Evolutionary conservation across 2,888 invertebrate genomes (phyloP).

Genomic region (Limnephilus rhombicus): DNA sequence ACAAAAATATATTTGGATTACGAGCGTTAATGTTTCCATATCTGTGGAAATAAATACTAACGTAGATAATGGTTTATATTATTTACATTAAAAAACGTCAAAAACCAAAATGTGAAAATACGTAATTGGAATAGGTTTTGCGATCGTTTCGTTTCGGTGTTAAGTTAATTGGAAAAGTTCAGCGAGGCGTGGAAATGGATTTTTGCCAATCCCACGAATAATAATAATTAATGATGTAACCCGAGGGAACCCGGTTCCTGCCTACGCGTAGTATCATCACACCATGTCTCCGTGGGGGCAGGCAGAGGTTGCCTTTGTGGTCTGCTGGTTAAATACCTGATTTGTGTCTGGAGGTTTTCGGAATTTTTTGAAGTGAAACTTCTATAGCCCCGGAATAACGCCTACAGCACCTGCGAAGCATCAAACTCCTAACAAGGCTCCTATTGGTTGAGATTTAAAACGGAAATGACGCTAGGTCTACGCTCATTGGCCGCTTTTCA

Average conservation of each 20-base stretch:
- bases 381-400: no score
- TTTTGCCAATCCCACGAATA: not conserved
- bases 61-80: not conserved
- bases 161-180: slow-evolving; percentile 23
- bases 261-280: not conserved
- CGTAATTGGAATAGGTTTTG: not conserved
- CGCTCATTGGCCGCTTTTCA: no score
- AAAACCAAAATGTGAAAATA: not conserved
- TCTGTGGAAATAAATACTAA: not conserved
- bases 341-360: not conserved
- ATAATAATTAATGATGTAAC: slow-evolving; percentile 3
- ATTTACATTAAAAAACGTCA: not conserved
- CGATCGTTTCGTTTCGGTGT: not conserved
- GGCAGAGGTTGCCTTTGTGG: not conserved
- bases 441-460: no score
- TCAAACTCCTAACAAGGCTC: no score
- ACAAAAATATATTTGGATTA: not conserved
- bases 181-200: not conserved
- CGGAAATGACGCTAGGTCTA: no score
- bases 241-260: not conserved
- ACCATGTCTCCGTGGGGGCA: not conserved
- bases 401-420: no score
- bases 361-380: no score
- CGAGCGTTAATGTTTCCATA: not conserved
- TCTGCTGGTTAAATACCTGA: not conserved